Evolutionary conservation across 2,797 vertebrate genomes (phyloP).

Genomic region (Pampus argenteus): DNA sequence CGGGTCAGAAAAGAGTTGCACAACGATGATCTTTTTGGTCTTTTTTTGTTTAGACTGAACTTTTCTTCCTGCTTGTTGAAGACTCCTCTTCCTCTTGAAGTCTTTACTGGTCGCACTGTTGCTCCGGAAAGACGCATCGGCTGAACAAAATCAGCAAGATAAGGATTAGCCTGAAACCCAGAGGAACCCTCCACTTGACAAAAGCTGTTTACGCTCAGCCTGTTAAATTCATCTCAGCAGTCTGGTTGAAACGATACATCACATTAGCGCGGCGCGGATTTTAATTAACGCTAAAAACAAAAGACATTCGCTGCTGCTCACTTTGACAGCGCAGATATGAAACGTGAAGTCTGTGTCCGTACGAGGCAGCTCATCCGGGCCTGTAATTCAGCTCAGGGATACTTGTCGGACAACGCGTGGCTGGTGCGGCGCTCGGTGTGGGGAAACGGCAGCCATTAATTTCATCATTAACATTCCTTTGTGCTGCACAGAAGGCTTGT

Average conservation of each 20-base stretch:
- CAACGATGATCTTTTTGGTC: too few species aligned
- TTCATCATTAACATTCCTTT: conserved; percentile 72
- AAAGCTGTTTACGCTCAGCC: conserved; percentile 46
- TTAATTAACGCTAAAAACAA: conserved; percentile 73
- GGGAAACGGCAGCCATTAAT: conserved; percentile 70
- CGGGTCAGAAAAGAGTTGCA: too few species aligned
- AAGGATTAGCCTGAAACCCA: conserved; percentile 29
- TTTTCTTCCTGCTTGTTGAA: not conserved
- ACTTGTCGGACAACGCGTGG: conserved; percentile 43
- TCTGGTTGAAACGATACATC: conserved; percentile 53
- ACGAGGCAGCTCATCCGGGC: conserved; percentile 44
- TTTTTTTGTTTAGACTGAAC: not conserved
- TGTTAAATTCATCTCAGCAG: conserved; percentile 62
- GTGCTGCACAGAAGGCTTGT: conserved; percentile 68
- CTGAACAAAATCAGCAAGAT: conserved; percentile 11
- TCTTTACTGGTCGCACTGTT: not conserved
- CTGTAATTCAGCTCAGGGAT: conserved; percentile 63
- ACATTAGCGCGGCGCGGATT: conserved; percentile 52
- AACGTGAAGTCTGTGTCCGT: conserved; percentile 65
- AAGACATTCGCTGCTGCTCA: conserved; percentile 64
- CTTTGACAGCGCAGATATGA: conserved; percentile 61
- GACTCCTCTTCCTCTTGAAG: not conserved
- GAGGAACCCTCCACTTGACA: conserved; percentile 46
- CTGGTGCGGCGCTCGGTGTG: conserved; percentile 51
- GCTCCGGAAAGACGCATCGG: not conserved